A percentile compares a stretch with the other conserved stretches of the same genome.
Evolutionary conservation across 2,113 vertebrate genomes (phyloP).

Genomic region (Gymnocephalus cernua): DNA sequence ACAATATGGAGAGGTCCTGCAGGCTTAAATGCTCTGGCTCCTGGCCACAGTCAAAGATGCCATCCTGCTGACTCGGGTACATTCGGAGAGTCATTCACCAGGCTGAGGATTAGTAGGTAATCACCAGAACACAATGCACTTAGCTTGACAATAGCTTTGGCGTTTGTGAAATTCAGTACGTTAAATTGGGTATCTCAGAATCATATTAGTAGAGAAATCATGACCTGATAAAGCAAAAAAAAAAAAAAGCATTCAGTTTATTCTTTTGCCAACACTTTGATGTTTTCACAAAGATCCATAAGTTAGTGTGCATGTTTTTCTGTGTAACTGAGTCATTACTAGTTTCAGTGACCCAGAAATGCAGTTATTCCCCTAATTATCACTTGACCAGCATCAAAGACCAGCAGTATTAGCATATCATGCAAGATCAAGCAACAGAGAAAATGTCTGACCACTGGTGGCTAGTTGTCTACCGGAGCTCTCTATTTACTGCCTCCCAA

Average conservation of each 20-base stretch:
- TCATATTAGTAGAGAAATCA: neutral
- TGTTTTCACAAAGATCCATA: constrained; percentile 14
- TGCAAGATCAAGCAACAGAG: constrained; percentile 2
- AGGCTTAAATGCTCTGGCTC: constrained; percentile 56
- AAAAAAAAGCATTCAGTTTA: neutral
- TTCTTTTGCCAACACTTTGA: neutral
- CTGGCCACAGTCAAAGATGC: constrained; percentile 37
- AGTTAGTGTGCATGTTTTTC: constrained; percentile 21
- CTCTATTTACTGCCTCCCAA: constrained; percentile 50
- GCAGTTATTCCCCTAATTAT: constrained; percentile 53
- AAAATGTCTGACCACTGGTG: neutral
- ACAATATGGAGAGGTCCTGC: constrained; percentile 69
- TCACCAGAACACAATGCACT: constrained; percentile 34
- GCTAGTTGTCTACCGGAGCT: neutral
- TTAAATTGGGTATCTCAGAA: neutral
- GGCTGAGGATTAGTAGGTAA: constrained; percentile 52
- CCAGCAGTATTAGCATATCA: constrained; percentile 20
- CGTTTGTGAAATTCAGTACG: neutral
- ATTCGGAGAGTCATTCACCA: constrained; percentile 47
- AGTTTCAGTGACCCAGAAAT: constrained; percentile 60
- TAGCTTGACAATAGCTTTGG: constrained; percentile 17
- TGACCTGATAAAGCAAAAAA: neutral
- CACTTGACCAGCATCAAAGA: constrained; percentile 51
- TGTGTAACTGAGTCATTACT: constrained; percentile 44
- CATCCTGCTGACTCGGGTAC: constrained; percentile 74